phyloP scores from a whole-genome alignment of 2,888 invertebrate species.

The Ephialtes manifestator region DNA sequence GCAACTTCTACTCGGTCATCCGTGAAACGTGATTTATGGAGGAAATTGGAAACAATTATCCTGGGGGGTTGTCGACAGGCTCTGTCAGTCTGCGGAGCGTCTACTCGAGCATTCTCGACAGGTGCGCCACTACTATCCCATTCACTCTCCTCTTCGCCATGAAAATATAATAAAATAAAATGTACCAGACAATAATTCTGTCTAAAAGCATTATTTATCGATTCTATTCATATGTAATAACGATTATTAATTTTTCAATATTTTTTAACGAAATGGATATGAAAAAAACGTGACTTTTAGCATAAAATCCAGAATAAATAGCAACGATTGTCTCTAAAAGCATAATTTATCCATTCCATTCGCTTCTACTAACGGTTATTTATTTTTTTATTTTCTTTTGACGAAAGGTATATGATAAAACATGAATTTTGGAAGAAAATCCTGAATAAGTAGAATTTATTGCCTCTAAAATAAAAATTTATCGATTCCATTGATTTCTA shows the following conservation, averaged over 20 bases:
- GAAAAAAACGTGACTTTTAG: too few relatives aligned
- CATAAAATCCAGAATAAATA: too few relatives aligned
- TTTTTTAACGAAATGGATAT: too few relatives aligned
- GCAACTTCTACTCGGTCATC: slow-evolving; percentile 74
- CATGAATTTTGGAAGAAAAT: too few relatives aligned
- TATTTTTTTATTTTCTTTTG: neutral
- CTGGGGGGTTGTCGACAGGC: slow-evolving; percentile 17
- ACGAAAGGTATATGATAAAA: too few relatives aligned
- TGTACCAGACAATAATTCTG: neutral
- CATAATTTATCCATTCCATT: neutral
- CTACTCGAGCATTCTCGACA: neutral
- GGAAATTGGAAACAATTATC: slow-evolving; percentile 75
- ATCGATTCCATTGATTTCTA: too few relatives aligned
- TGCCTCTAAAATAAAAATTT: too few relatives aligned
- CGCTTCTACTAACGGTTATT: neutral
- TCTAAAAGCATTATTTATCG: neutral
- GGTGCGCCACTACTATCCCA: neutral
- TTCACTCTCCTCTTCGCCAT: neutral
- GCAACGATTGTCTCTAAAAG: neutral
- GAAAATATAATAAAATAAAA: neutral
- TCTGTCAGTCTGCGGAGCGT: slow-evolving; percentile 6
- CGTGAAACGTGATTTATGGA: slow-evolving; percentile 75
- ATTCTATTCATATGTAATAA: neutral
- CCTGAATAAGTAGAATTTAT: too few relatives aligned
- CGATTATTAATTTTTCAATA: neutral